phyloP scores from a whole-genome alignment of 2,113 vertebrate species.

The Campylorhamphus procurvoides region DNA sequence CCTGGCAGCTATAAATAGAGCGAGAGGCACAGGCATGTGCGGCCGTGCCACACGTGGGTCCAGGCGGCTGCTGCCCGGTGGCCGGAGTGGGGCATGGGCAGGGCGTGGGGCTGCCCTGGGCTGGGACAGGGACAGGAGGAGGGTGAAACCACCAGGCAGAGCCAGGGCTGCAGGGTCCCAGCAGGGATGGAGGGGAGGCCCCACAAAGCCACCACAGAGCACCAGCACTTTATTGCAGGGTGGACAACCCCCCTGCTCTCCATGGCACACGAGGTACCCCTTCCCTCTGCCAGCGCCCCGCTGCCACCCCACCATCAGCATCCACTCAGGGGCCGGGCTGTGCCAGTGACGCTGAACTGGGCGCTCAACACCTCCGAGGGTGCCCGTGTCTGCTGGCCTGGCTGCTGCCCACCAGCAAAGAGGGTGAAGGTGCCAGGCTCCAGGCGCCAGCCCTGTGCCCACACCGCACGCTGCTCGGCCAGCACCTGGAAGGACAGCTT shows the following conservation, averaged over 20 bases:
- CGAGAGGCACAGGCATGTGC: background rate
- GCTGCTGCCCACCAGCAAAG: slow-evolving; percentile 66
- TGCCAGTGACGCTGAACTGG: background rate
- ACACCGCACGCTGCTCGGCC: slow-evolving; percentile 36
- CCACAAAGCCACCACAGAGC: background rate
- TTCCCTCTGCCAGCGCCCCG: background rate
- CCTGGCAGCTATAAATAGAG: background rate
- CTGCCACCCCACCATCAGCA: background rate
- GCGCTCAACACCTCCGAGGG: slow-evolving; percentile 46
- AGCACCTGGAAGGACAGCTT: slow-evolving; percentile 53
- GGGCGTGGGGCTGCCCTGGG: background rate
- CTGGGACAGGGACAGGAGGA: rapidly evolving
- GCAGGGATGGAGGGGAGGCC: background rate
- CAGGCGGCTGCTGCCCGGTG: background rate
- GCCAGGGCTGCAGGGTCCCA: background rate
- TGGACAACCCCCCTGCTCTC: background rate
- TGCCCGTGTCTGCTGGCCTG: background rate
- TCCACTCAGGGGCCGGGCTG: background rate
- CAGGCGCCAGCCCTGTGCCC: slow-evolving; percentile 45
- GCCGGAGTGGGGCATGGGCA: background rate
- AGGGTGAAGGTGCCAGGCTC: slow-evolving; percentile 63
- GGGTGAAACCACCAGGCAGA: background rate
- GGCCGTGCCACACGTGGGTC: background rate
- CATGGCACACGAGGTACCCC: rapidly evolving
- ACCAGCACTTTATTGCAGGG: background rate